phyloP scores from a whole-genome alignment of 2,888 invertebrate species.

The Pandemis cinnamomeana region DNA sequence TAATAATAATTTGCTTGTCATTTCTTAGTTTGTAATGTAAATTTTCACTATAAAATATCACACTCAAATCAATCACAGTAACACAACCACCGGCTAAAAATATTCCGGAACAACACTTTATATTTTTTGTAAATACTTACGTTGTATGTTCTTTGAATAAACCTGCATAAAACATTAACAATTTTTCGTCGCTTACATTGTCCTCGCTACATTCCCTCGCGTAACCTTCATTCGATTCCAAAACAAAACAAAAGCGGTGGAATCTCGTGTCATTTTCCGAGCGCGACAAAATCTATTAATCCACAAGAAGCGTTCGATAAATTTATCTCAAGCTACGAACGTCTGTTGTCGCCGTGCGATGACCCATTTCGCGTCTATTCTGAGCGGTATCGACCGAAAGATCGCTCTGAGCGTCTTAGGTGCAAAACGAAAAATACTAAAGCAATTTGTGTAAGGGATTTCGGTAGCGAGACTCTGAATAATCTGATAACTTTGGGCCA shows the following conservation, averaged over 20 bases:
- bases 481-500: not conserved
- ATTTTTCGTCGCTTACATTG: no score
- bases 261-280: slow-evolving; percentile 13
- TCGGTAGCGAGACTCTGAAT: not conserved
- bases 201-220: not conserved
- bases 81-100: no score
- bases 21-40: no score
- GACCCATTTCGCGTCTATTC: slow-evolving; percentile 43
- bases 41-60: no score
- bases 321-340: slow-evolving; percentile 33
- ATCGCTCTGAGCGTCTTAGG: slow-evolving; percentile 26
- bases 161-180: no score
- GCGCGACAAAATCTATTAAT: slow-evolving; percentile 33
- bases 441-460: slow-evolving; percentile 5
- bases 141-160: no score
- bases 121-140: no score
- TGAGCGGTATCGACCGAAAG: slow-evolving; percentile 38
- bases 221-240: not conserved
- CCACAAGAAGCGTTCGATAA: slow-evolving; percentile 26
- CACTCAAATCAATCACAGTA: no score
- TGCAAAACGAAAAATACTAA: slow-evolving; percentile 30
- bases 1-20: no score
- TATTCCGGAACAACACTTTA: no score
- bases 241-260: slow-evolving; percentile 16
- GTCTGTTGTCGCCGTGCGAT: slow-evolving; percentile 39